These are phyloP conservation scores for Heliangelus exortis DNA, from an alignment of 2,797 vertebrate species.

Conservation along the genomic window DNA sequence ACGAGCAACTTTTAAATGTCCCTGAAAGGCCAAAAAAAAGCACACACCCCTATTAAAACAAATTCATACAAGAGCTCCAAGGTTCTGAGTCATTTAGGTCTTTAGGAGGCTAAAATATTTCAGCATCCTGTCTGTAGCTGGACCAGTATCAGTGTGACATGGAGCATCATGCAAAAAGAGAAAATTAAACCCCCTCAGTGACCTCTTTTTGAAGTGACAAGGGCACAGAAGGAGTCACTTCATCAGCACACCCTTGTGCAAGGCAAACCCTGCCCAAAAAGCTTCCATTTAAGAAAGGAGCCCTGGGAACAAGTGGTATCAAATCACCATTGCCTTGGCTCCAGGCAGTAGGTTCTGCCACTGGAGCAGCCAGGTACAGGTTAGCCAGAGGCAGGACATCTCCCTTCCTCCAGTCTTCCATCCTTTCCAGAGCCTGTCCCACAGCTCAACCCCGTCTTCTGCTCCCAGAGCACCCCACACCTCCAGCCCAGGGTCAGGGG, in stretches of 20 bases:
- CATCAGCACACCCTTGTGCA: not conserved
- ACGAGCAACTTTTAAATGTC: not conserved
- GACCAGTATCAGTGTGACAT: fast-evolving
- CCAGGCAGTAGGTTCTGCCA: not conserved
- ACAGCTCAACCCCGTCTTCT: not conserved
- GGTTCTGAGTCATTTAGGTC: not conserved
- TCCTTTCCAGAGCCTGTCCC: no score
- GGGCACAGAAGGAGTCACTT: not conserved
- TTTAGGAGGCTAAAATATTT: not conserved
- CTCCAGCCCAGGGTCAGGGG: fast-evolving
- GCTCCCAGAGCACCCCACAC: not conserved
- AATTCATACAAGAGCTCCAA: not conserved
- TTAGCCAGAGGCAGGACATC: no score
- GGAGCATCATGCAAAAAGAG: not conserved
- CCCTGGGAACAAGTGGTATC: not conserved
- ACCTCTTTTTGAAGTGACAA: not conserved
- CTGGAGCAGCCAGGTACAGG: not conserved
- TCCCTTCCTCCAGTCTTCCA: not conserved
- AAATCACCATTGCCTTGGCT: not conserved
- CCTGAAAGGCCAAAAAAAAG: not conserved
- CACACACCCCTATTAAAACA: not conserved
- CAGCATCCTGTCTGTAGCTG: not conserved
- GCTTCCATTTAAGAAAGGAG: not conserved
- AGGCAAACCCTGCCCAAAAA: not conserved
- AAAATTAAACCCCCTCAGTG: not conserved